These are phyloP conservation scores for Ophioninae sp. DNA, from an alignment of 2,888 invertebrate species.

Conservation along the genomic window DNA sequence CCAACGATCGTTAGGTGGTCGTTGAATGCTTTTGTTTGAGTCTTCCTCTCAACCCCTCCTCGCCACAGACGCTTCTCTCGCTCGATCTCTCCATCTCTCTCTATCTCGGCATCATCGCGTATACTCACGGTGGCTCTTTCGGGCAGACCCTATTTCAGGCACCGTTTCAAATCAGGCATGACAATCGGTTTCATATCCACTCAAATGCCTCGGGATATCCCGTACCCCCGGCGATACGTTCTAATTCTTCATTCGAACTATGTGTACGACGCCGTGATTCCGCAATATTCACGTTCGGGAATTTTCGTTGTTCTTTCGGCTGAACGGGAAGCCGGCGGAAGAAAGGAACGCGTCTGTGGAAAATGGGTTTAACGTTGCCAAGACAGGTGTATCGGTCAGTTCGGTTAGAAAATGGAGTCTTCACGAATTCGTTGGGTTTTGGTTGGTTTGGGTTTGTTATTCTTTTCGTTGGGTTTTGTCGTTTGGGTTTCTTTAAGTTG, in stretches of 20 bases:
- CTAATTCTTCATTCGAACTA: constrained; percentile 10
- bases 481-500: too few relatives aligned
- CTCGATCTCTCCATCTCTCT: constrained; percentile 25
- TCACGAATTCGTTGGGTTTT: too few relatives aligned
- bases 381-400: too few relatives aligned
- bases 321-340: too few relatives aligned
- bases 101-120: constrained; percentile 28
- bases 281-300: background rate
- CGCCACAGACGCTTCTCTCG: too few relatives aligned
- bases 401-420: too few relatives aligned
- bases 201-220: constrained; percentile 65
- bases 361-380: too few relatives aligned
- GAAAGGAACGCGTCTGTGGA: too few relatives aligned
- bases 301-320: background rate
- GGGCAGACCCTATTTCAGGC: constrained; percentile 75
- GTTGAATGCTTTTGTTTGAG: constrained; percentile 71
- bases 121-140: constrained; percentile 70
- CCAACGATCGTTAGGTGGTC: constrained; percentile 24
- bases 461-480: too few relatives aligned
- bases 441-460: too few relatives aligned
- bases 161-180: constrained; percentile 77
- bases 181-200: constrained; percentile 78
- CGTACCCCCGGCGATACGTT: background rate
- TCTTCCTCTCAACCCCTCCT: background rate
- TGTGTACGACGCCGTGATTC: background rate